These are phyloP conservation scores for Heliothis subflexa DNA, from an alignment of 1,140 invertebrate species.

Conservation along the genomic window DNA sequence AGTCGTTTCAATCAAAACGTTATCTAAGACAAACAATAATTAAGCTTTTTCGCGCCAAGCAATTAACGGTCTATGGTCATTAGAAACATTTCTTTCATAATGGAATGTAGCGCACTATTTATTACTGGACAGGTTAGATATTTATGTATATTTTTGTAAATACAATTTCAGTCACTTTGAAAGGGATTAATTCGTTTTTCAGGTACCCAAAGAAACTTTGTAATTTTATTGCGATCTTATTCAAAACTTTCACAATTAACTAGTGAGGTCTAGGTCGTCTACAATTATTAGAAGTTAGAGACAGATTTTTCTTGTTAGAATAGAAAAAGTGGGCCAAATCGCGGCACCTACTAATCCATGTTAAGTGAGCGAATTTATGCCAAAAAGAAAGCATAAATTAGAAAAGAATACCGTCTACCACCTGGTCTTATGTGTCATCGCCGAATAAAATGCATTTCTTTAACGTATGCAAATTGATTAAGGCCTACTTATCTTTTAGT, in stretches of 20 bases:
- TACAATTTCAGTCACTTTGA: too few relatives aligned
- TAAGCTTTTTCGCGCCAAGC: neutral
- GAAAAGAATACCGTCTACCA: neutral
- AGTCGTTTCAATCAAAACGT: neutral
- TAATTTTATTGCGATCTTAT: too few relatives aligned
- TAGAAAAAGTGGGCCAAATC: conserved; percentile 1
- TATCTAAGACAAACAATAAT: conserved; percentile 13
- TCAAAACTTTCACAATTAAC: too few relatives aligned
- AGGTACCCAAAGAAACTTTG: too few relatives aligned
- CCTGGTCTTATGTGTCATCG: neutral
- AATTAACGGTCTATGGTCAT: neutral
- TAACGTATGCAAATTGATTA: neutral
- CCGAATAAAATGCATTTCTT: neutral
- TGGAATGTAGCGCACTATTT: too few relatives aligned
- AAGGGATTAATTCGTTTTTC: too few relatives aligned
- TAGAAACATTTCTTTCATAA: neutral
- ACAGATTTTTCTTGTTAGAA: neutral
- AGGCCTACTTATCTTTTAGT: neutral
- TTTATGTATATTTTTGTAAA: too few relatives aligned
- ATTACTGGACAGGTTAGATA: too few relatives aligned
- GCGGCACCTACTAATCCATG: neutral
- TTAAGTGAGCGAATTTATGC: conserved; percentile 31
- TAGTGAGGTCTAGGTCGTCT: too few relatives aligned
- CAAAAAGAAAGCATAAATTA: conserved; percentile 30
- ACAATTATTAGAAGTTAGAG: neutral